Evolutionary conservation across 2,797 vertebrate species (phyloP), one percentile per base, ranked within the genome.

Genomic region (Benthosema pterotum): DNA sequence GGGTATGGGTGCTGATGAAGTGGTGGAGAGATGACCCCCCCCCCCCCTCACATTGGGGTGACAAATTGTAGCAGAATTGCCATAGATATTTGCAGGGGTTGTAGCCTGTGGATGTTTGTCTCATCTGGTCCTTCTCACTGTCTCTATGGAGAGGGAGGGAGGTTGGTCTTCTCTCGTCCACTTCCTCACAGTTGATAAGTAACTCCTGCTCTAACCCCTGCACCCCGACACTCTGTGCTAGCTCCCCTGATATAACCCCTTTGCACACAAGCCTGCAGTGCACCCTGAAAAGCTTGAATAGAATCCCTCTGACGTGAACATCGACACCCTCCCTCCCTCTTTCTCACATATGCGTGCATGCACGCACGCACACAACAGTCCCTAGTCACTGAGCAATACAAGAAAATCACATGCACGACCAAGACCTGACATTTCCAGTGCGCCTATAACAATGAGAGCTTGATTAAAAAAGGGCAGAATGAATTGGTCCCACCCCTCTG

Each of bases 141-240:
- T 85, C 79, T 85, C 77, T 42, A 9, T 64, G 76, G 82, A n/a
- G n/a, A n/a, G n/a, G 74, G 60, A 60, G 77, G 71, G 79, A 82
- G 82, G 71, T 69, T 83, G 85, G 80, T 83, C 75, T 82, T 77
- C 67, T 74, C 68, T n/a, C 72, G 79, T 72, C 70, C 47, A 64
- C 85, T 87, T 82, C 65, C 86, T 86, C 87, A 85, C 86, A 87
- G 87, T 89, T 87, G 87, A 90, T 89, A 86, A 89, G 86, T 82
- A 86, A 87, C 83, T 86, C 83, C 80, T 80, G 83, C 80, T 85
- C 76, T 80, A 72, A 75, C 83, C 82, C n/a, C 79, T 69, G 76
- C 61, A 75, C 87, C 83, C 76, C 69, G 87, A 81, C 88, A 86
- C 69, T 79, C 80, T 56, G 67, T 53, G 83, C 88, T 84, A 87